phyloP scores from a whole-genome alignment of 2,797 vertebrate species.

The Erithacus rubecula region DNA sequence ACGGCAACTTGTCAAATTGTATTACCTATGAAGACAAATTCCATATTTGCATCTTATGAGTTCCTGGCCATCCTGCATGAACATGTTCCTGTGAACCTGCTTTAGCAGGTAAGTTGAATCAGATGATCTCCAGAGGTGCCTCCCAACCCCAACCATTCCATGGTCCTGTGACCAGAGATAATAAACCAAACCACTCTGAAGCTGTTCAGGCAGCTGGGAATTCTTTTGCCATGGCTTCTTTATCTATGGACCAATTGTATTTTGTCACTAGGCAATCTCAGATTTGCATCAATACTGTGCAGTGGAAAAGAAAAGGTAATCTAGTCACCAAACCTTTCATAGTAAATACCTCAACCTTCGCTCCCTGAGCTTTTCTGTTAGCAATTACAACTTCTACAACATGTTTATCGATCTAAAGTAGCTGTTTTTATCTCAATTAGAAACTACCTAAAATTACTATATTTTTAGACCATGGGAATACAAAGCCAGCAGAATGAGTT shows the following conservation, averaged over 20 bases:
- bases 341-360: not conserved
- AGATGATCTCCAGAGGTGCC: not conserved
- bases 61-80: not conserved
- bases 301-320: not conserved
- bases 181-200: not conserved
- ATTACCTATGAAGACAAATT: not conserved
- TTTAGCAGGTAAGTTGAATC: not conserved
- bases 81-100: not conserved
- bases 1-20: not conserved
- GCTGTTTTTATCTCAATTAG: not conserved
- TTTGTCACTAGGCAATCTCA: not conserved
- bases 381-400: not conserved
- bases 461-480: not conserved
- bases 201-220: not conserved
- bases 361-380: not conserved
- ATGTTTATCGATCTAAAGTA: not conserved
- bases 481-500: not conserved
- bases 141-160: not conserved
- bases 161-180: not conserved
- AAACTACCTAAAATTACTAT: not conserved
- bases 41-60: fast-evolving
- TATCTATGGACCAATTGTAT: not conserved
- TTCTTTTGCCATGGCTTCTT: not conserved
- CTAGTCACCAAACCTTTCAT: not conserved
- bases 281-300: not conserved